Evolutionary conservation across 2,113 vertebrate species (phyloP), one percentile per base, ranked within the genome.

Genomic region (Passer domesticus): DNA sequence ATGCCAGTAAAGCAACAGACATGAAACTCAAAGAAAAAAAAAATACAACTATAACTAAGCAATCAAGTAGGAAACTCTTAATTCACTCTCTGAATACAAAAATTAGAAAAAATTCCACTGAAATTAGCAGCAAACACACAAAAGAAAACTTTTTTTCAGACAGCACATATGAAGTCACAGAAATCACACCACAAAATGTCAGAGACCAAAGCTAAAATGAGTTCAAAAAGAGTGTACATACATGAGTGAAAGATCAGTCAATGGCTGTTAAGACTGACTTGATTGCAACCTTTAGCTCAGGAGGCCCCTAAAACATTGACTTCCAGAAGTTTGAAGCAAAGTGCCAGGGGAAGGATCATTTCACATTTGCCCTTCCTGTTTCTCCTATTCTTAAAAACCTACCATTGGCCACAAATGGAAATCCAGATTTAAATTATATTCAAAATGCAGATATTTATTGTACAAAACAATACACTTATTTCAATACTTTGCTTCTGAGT

Each of bases 231-330:
- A 44, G 33, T 52, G 68, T 70, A 91, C 89, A 67, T 69, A 91
- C 73, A 95, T 17, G 59, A 94, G 44, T 55, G 73, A 89, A 86
- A 95, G 58, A 73, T 72, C 64, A 60, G 83, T 68, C 62, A 95
- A 47, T 14, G 64, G 67, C 76, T 89, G 59, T 60, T 94, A 86
- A 92, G 55, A 89, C 59, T 74, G 59, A 80, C 64, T 62, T 25
- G 69, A 69, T 2, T 70, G 50, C 77, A 93, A 74, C 46, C 41
- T 83, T 83, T 83, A 81, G 63, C 55, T 82, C 66, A 78, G 88
- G 66, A 92, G 80, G n/a, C 63, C 74, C 68, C 93, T 89, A 87
- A 92, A 92, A 89, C n/a, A 69, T 5, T 70, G 46, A 81, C 86
- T 84, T 94, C 47, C 80, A 91, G 66, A 78, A 72, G 64, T 81